phyloP scores from a whole-genome alignment of 2,797 vertebrate species.

The Eurystomus glaucurus region DNA sequence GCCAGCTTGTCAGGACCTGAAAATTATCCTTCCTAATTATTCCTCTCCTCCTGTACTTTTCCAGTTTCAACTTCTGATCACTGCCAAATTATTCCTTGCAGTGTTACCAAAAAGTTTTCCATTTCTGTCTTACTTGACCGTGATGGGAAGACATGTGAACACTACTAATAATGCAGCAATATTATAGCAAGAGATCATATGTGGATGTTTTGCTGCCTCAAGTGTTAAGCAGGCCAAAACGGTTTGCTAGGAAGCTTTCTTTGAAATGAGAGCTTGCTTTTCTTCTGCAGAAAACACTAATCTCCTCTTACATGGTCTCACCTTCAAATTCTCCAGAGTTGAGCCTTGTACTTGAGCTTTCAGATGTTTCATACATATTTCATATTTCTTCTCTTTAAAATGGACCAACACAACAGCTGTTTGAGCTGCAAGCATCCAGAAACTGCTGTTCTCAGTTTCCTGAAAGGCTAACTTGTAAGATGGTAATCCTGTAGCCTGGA shows the following conservation, averaged over 20 bases:
- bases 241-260: not conserved
- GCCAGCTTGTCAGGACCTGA: constrained; percentile 39
- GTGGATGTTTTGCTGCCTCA: not conserved
- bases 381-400: not conserved
- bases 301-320: not conserved
- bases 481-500: not conserved
- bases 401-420: not conserved
- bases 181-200: not conserved
- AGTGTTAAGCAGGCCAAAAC: not conserved
- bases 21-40: constrained; percentile 73
- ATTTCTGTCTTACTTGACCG: not conserved
- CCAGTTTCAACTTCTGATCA: not conserved
- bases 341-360: not conserved
- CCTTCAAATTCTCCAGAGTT: not conserved
- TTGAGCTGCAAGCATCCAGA: not conserved
- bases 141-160: not conserved
- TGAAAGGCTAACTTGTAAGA: not conserved
- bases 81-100: constrained; percentile 15
- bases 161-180: not conserved
- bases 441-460: not conserved
- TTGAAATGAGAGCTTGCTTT: not conserved
- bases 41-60: not conserved
- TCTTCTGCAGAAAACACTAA: not conserved
- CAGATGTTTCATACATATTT: not conserved
- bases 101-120: not conserved